Base-by-base conservation (phyloP, 2,113 vertebrate species). In the Oryzias javanicus region DNA sequence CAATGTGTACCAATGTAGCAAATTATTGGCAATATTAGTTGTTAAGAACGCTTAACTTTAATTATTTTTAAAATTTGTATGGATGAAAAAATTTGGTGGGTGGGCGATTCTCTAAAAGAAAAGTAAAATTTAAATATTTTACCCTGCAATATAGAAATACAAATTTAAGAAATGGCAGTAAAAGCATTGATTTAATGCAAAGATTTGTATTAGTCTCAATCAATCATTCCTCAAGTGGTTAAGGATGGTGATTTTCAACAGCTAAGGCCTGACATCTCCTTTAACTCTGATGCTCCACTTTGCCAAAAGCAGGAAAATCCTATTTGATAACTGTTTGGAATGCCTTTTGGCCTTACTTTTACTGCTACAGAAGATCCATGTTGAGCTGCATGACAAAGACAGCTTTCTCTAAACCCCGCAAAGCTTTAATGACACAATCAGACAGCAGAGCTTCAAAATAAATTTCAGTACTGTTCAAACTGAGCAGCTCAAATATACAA, bases 191-290 rank as follows among this genome's bases (percentile, higher is more conserved):
- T 4, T 16, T 16, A 42, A 55, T 29, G 27, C 5, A 13, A 10
- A 35, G 35, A 10, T 35, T 35, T 35, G 3, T 35, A 12, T 35
- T 49, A 62, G 57, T 47, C 67, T 73, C 57, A 53, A 71, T 78
- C 55, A 53, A 45, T 27, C 68, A 49, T 76, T 84, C 57, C 18
- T 55, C 62, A 71, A 66, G 61, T 53, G 59, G 55, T 52, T 35
- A 35, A 12, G 44, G 16, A 24, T 75, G 61, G 73, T 77, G 78
- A 82, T 56, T 78, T 64, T 62, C 62, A 83, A 74, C 82, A 84
- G 72, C 76, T 83, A 75, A 70, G 49, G 65, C 60, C 44, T 53
- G 61, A 76, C 67, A 70, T 65, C 75, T 78, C 72, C 67, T 79
- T 74, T 25, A 55, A 49, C 35, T 35, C 22, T 65, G 68, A 51